Evolutionary conservation across 1,140 invertebrate species (phyloP).

Genomic region (Hypsibius dujardini): DNA sequence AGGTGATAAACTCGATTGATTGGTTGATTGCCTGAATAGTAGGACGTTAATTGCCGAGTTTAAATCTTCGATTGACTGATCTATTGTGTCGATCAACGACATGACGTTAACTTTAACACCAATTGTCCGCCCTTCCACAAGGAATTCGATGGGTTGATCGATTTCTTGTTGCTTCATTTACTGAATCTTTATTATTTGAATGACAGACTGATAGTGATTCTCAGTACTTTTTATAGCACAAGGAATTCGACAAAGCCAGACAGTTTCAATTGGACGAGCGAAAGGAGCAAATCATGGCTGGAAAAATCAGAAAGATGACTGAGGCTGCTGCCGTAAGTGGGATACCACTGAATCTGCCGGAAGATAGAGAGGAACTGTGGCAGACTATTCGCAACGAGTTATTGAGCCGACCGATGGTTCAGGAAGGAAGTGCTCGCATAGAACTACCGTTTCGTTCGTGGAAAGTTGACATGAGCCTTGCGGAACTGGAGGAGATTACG

Average conservation of each 20-base stretch:
- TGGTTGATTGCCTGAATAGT: background rate
- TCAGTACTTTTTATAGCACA: background rate
- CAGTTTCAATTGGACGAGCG: background rate
- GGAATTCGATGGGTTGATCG: background rate
- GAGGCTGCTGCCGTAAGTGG: background rate
- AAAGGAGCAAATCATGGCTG: background rate
- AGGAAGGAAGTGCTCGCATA: background rate
- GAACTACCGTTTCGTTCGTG: slow-evolving; percentile 4
- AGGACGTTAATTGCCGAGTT: too few relatives aligned
- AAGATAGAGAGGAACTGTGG: background rate
- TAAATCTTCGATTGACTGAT: background rate
- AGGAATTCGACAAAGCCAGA: background rate
- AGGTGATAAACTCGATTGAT: background rate
- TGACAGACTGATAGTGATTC: too few relatives aligned
- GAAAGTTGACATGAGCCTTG: background rate
- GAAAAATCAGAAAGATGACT: background rate
- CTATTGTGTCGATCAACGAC: background rate
- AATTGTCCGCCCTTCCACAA: background rate
- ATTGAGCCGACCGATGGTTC: background rate
- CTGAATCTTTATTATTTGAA: background rate
- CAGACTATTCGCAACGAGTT: background rate
- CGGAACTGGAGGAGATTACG: background rate
- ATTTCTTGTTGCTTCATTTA: background rate
- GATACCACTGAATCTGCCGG: background rate
- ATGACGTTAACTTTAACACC: background rate